These are phyloP conservation scores for Neomicropteryx cornuta DNA, from an alignment of 1,140 invertebrate genomes.

Conservation along the genomic window DNA sequence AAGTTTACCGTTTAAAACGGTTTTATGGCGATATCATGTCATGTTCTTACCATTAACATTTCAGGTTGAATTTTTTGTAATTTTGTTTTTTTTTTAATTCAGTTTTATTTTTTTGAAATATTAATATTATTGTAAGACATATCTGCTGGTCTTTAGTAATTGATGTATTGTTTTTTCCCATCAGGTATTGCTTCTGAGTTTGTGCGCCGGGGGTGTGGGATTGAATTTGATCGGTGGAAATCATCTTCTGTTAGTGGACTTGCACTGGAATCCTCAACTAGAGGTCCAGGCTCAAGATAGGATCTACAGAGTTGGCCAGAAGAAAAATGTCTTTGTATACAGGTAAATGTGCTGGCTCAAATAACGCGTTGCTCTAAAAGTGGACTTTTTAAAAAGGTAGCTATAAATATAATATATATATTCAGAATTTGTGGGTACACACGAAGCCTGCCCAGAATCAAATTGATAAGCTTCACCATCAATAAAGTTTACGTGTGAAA, in stretches of 20 bases:
- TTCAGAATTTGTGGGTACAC: slow-evolving; percentile 2
- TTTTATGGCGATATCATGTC: too few species aligned
- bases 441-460: too few species aligned
- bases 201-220: slow-evolving; percentile 85
- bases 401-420: slow-evolving; percentile 9
- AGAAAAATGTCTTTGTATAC: slow-evolving; percentile 68
- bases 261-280: slow-evolving; percentile 93
- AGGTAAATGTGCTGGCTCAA: slow-evolving; percentile 44
- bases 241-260: slow-evolving; percentile 79
- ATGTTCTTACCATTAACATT: too few species aligned
- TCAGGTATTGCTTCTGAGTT: slow-evolving; percentile 66
- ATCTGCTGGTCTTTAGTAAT: too few species aligned
- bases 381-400: not conserved
- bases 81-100: too few species aligned
- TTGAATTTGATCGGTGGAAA: slow-evolving; percentile 84
- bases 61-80: too few species aligned
- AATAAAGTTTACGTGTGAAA: too few species aligned
- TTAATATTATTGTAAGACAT: too few species aligned
- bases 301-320: slow-evolving; percentile 83
- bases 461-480: too few species aligned
- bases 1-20: too few species aligned
- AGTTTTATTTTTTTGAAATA: too few species aligned
- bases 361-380: not conserved
- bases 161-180: too few species aligned
- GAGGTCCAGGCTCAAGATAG: slow-evolving; percentile 87